Conservation (phyloP, 2,113 vertebrate genomes). For the Monopterus albus region DNA sequence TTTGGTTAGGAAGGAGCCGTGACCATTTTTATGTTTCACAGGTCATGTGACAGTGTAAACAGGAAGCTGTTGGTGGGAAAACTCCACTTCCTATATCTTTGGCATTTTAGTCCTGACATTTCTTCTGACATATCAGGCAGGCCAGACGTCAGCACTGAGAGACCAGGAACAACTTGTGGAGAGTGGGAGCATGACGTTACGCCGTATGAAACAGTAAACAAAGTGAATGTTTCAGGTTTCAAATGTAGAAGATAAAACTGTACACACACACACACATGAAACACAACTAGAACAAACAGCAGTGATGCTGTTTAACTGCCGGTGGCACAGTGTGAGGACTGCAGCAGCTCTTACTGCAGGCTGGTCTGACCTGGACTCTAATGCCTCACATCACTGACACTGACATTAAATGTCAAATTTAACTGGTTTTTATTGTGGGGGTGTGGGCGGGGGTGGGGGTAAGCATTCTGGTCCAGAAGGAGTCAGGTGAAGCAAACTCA, state of each 20-base stretch:
- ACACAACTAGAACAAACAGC: neutral
- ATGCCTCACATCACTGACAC: neutral
- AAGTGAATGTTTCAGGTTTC: neutral
- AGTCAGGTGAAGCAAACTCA: slow-evolving; percentile 27
- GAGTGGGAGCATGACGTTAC: neutral
- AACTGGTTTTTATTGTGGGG: slow-evolving; percentile 80
- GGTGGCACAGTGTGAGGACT: neutral
- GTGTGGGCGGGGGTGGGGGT: no score
- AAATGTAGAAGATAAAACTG: neutral
- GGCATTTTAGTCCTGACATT: neutral
- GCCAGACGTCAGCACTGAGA: no score
- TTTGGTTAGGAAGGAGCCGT: no score
- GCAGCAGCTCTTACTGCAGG: neutral
- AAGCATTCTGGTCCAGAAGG: neutral
- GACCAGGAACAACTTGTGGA: neutral
- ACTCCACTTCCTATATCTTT: no score
- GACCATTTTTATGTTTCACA: no score
- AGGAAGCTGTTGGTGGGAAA: no score
- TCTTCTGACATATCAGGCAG: no score
- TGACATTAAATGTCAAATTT: neutral
- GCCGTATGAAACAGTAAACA: neutral
- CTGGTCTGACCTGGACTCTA: neutral
- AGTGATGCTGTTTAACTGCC: neutral
- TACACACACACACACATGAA: no score
- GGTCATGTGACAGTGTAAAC: no score